Conservation (phyloP, 2,888 invertebrate genomes). For the Uropetala carovei region DNA sequence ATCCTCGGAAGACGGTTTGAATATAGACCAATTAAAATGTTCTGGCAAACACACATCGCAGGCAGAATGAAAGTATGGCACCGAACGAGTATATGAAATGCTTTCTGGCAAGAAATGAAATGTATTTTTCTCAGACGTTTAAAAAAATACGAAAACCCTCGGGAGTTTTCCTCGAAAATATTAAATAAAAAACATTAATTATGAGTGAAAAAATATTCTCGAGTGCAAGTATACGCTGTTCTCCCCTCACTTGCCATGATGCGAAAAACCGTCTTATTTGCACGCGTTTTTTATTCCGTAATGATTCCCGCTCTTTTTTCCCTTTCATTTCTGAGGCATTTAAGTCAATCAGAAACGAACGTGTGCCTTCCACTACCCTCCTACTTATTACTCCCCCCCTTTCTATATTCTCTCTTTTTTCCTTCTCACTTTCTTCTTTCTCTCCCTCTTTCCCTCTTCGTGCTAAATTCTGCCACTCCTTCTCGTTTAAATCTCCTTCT, state of each 20-base stretch:
- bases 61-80: conserved; percentile 26
- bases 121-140: conserved; percentile 52
- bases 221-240: conserved; percentile 39
- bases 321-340: conserved; percentile 45
- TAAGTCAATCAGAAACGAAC: conserved; percentile 50
- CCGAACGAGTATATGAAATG: conserved; percentile 55
- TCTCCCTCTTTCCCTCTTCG: conserved; percentile 34
- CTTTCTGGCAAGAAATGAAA: conserved; percentile 58
- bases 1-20: conserved; percentile 51
- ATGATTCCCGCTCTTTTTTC: conserved; percentile 47
- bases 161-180: conserved; percentile 34
- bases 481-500: too few relatives aligned
- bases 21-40: conserved; percentile 60
- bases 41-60: conserved; percentile 39
- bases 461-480: too few relatives aligned
- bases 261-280: conserved; percentile 61
- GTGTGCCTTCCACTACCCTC: not conserved
- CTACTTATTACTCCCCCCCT: not conserved
- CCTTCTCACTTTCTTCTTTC: conserved; percentile 53
- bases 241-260: conserved; percentile 57
- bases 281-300: conserved; percentile 54
- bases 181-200: conserved; percentile 53
- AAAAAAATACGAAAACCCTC: not conserved
- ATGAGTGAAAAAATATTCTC: conserved; percentile 60
- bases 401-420: conserved; percentile 30